Percentiles rank a stretch among this genome's conserved stretches.
phyloP scores from a whole-genome alignment of 2,113 vertebrate species.

The Epinephelus cyanopodus region DNA sequence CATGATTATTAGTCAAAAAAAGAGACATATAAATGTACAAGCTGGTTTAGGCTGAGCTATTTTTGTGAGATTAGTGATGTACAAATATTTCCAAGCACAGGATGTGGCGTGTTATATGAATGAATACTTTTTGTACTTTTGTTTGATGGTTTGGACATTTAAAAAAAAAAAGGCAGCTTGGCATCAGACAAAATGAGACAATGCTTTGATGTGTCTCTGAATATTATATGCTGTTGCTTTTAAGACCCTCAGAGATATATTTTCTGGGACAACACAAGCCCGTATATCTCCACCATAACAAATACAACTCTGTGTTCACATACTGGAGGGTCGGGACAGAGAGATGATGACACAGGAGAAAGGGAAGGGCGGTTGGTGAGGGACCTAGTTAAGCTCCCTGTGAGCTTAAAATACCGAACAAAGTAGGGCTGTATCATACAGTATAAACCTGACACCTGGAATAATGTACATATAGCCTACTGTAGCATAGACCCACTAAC shows the following conservation, averaged over 20 bases:
- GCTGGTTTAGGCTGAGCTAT: constrained; percentile 34
- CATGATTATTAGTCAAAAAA: constrained; percentile 62
- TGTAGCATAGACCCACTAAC: constrained; percentile 20
- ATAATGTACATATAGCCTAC: not conserved
- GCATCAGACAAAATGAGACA: constrained; percentile 1
- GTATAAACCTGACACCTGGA: constrained; percentile 44
- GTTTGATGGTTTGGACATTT: not conserved
- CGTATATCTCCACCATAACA: constrained; percentile 51
- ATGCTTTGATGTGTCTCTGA: constrained; percentile 19
- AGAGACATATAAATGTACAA: constrained; percentile 52
- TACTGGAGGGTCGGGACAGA: constrained; percentile 11
- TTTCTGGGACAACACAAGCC: constrained; percentile 53
- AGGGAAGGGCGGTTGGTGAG: constrained; percentile 8
- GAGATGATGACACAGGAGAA: constrained; percentile 56
- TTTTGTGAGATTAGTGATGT: constrained; percentile 39
- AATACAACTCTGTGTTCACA: constrained; percentile 12
- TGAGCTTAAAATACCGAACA: constrained; percentile 63
- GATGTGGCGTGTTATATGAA: not conserved
- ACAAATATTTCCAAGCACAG: constrained; percentile 21
- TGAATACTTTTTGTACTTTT: constrained; percentile 23
- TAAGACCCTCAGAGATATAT: constrained; percentile 18
- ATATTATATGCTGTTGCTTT: constrained; percentile 11
- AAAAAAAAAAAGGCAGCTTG: not conserved
- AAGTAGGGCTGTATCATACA: constrained; percentile 56
- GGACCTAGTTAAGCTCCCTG: constrained; percentile 55